phyloP scores from a whole-genome alignment of 1,140 invertebrate species.

The Oreohelix idahoensis region DNA sequence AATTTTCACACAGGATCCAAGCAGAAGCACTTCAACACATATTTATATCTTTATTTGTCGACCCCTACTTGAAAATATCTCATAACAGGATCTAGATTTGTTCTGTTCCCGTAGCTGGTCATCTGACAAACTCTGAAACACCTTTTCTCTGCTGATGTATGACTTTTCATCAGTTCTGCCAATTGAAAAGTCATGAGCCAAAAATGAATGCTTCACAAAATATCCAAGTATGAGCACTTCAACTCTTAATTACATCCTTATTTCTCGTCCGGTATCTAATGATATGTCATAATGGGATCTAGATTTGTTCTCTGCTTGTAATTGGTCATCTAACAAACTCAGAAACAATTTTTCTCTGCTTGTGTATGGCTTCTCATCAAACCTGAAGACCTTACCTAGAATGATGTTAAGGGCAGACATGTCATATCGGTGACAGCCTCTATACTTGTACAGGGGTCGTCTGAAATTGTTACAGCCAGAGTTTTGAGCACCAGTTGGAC shows the following conservation, averaged over 20 bases:
- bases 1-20: too few relatives aligned
- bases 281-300: not conserved
- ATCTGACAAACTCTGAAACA: constrained; percentile 52
- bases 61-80: too few relatives aligned
- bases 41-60: too few relatives aligned
- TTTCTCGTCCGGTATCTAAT: not conserved
- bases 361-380: constrained; percentile 48
- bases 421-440: constrained; percentile 93
- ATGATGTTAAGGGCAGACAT: constrained; percentile 91
- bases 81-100: not conserved
- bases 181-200: too few relatives aligned
- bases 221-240: too few relatives aligned
- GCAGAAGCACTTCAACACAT: too few relatives aligned
- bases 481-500: constrained; percentile 83
- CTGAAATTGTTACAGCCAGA: constrained; percentile 81
- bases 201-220: too few relatives aligned
- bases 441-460: constrained; percentile 92
- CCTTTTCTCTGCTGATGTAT: constrained; percentile 49
- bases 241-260: not conserved
- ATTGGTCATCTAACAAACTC: constrained; percentile 36
- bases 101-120: constrained; percentile 36
- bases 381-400: constrained; percentile 83
- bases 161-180: constrained; percentile 38
- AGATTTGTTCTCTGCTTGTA: constrained; percentile 34
- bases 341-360: constrained; percentile 56